phyloP scores from a whole-genome alignment of 2,888 invertebrate species.

The Psylliodes chrysocephalus region DNA sequence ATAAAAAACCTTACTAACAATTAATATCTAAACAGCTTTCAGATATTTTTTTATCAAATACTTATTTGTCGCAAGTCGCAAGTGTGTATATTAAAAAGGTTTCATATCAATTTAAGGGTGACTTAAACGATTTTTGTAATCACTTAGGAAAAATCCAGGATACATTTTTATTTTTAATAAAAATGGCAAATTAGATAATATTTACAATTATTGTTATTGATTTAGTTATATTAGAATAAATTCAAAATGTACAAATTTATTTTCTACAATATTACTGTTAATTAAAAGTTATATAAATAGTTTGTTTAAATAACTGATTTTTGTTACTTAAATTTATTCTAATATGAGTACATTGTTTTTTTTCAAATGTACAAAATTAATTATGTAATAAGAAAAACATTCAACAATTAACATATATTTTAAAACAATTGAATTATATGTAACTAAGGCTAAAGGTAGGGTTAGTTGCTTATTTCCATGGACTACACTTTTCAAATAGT shows the following conservation, averaged over 20 bases:
- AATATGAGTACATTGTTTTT: background rate
- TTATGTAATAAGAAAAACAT: slow-evolving; percentile 10
- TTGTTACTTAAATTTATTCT: background rate
- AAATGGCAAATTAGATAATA: background rate
- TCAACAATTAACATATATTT: slow-evolving; percentile 23
- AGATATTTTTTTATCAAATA: background rate
- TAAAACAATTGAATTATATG: background rate
- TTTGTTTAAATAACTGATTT: background rate
- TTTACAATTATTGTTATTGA: background rate
- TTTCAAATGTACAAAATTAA: slow-evolving; percentile 4
- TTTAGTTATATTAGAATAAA: background rate
- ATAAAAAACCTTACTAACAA: too few species aligned
- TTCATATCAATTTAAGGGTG: background rate
- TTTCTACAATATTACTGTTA: too few species aligned
- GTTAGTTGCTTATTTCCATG: slow-evolving; percentile 22
- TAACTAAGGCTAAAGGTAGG: too few species aligned
- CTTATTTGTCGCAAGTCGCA: too few species aligned
- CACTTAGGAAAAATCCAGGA: background rate
- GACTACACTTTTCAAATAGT: slow-evolving; percentile 14
- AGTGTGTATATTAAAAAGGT: background rate
- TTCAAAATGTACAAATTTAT: too few species aligned
- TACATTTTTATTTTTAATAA: background rate
- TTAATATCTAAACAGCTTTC: too few species aligned
- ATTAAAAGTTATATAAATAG: background rate
- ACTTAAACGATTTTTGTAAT: background rate